phyloP scores from a whole-genome alignment of 2,888 invertebrate genomes.

The Ctena decussata region DNA sequence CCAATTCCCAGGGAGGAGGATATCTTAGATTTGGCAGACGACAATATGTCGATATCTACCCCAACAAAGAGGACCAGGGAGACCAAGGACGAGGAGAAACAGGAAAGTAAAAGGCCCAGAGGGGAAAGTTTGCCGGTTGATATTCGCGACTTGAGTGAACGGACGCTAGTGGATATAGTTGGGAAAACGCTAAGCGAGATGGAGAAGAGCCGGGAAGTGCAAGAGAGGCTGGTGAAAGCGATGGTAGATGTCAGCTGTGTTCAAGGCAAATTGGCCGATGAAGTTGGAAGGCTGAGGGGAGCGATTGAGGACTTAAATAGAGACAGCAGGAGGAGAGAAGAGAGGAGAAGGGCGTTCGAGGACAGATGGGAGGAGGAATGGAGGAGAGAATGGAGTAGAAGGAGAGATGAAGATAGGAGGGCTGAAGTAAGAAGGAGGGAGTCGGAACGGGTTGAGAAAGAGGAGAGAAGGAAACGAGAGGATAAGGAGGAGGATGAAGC shows the following conservation, averaged over 20 bases:
- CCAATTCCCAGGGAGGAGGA: background rate
- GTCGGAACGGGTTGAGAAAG: background rate
- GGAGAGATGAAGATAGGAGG: background rate
- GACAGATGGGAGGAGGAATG: background rate
- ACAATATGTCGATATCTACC: background rate
- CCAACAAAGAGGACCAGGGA: background rate
- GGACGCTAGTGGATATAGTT: background rate
- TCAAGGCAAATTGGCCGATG: background rate
- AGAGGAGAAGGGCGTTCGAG: background rate
- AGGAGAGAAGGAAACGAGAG: background rate
- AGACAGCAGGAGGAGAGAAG: background rate
- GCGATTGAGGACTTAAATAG: background rate
- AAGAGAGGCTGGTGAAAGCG: background rate
- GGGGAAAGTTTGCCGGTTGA: too few relatives aligned
- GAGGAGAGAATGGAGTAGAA: background rate
- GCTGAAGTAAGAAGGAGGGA: background rate
- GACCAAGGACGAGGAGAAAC: background rate
- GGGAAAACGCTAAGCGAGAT: background rate
- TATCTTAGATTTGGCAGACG: background rate
- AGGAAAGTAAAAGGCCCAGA: background rate
- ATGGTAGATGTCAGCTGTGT: background rate
- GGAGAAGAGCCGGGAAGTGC: background rate
- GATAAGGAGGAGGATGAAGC: background rate
- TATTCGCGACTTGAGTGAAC: background rate
- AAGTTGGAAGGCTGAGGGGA: background rate